Conservation (phyloP, 2,797 vertebrate species). For the Mus caroli region DNA sequence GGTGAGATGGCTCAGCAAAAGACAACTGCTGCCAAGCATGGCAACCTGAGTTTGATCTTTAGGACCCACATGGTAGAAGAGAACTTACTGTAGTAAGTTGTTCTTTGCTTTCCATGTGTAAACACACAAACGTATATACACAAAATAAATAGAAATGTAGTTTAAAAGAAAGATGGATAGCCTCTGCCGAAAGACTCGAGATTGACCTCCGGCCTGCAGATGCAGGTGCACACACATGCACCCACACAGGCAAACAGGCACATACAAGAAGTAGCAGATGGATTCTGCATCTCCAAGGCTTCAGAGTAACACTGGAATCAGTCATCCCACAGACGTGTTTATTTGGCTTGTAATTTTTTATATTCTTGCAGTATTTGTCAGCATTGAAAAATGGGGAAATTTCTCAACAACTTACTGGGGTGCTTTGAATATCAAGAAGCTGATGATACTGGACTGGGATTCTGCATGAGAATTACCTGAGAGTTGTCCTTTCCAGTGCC, state of each 20-base stretch:
- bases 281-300: neutral
- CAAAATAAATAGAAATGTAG: neutral
- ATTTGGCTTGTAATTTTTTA: neutral
- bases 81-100: neutral
- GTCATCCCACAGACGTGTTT: neutral
- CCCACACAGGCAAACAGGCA: neutral
- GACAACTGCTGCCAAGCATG: neutral
- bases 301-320: neutral
- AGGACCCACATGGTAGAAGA: neutral
- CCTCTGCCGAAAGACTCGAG: neutral
- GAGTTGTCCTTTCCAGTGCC: neutral
- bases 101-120: neutral
- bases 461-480: neutral
- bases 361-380: slow-evolving; percentile 31
- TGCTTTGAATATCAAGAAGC: slow-evolving; percentile 21
- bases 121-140: neutral
- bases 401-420: slow-evolving; percentile 34
- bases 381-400: slow-evolving; percentile 48
- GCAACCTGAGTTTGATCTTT: neutral
- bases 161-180: neutral
- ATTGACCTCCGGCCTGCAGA: neutral
- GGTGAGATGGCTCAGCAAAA: neutral
- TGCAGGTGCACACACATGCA: neutral
- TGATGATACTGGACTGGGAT: neutral
- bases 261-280: neutral